Evolutionary conservation across 2,797 vertebrate species (phyloP), one percentile per base, ranked within the genome.

Genomic region (Molothrus aeneus): DNA sequence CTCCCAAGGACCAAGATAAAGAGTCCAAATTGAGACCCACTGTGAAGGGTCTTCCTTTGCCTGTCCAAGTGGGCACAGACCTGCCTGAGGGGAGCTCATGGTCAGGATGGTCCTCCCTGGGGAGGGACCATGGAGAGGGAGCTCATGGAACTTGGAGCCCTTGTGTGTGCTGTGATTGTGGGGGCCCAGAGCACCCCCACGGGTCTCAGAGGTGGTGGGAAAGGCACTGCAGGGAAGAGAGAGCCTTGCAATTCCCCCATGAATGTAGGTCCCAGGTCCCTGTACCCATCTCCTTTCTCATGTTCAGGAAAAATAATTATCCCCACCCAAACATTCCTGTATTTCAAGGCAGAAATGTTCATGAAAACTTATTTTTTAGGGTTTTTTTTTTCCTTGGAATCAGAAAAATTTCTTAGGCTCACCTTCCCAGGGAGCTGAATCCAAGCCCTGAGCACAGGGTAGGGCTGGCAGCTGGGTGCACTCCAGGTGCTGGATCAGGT

Each of bases 401-500:
- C 18, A 85, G 54, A 63, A 54, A 51, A 54, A 19, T 17, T 53
- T 70, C 16, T 70, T 36, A 45, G 36, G 40, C 17, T 81, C 4
- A 21, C 17, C 22, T 69, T 16, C 7, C 25, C 25, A 8, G 32
- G 2, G 8, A 80, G 69, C 38, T 61, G 13, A 93, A 77, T 19
- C 22, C 54, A 56, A 77, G 31, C 25, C 17, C 29, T 36, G 17
- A 4, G 1, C 43, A 17, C 21, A 66, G 51, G 63, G 63, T 9
- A 90, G 86, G 83, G 70, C 42, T 61, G 65, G 80, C n/a, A 86
- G 26, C 78, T 92, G 88, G 59, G 36, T 31, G 56, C n/a, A 40
- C 36, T 87, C 71, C 84, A 94, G 81, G 32, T 73, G 81, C 81
- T 85, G 72, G 82, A 56, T 75, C 89, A 82, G 53, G 22, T 28